Conservation (phyloP, 2,888 invertebrate genomes). For the Orthosia cruda region DNA sequence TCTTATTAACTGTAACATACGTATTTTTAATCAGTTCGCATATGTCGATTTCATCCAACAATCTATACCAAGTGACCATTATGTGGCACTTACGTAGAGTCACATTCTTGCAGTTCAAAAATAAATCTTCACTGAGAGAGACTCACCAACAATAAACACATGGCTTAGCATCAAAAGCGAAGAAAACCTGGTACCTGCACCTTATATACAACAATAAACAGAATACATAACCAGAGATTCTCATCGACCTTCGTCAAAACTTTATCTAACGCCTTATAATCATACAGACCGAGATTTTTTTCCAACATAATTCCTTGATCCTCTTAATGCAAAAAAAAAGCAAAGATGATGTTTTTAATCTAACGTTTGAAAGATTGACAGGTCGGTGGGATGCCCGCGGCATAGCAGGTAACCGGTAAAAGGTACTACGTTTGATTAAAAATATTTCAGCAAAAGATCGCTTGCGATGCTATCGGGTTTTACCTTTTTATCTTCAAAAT, state of each 20-base stretch:
- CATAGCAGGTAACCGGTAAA: conserved; percentile 86
- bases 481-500: conserved; percentile 69
- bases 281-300: conserved; percentile 81
- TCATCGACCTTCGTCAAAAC: conserved; percentile 90
- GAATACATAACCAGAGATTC: conserved; percentile 77
- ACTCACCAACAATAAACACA: conserved; percentile 18
- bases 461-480: conserved; percentile 78
- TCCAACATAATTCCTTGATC: conserved; percentile 88
- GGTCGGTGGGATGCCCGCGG: conserved; percentile 87
- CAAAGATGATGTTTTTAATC: conserved; percentile 90
- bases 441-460: conserved; percentile 89
- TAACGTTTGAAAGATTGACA: conserved; percentile 91
- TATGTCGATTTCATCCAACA: background rate
- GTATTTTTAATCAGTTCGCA: background rate
- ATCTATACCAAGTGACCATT: background rate
- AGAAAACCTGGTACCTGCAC: conserved; percentile 60
- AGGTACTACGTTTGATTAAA: conserved; percentile 85
- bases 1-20: background rate
- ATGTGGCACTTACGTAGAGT: too few species aligned
- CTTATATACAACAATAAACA: conserved; percentile 66
- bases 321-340: conserved; percentile 89
- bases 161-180: conserved; percentile 35
- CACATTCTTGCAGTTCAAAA: conserved; percentile 4
- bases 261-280: conserved; percentile 90
- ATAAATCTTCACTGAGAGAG: conserved; percentile 30